These are phyloP conservation scores for Alsophila aescularia DNA, from an alignment of 2,888 invertebrate genomes.

Conservation along the genomic window DNA sequence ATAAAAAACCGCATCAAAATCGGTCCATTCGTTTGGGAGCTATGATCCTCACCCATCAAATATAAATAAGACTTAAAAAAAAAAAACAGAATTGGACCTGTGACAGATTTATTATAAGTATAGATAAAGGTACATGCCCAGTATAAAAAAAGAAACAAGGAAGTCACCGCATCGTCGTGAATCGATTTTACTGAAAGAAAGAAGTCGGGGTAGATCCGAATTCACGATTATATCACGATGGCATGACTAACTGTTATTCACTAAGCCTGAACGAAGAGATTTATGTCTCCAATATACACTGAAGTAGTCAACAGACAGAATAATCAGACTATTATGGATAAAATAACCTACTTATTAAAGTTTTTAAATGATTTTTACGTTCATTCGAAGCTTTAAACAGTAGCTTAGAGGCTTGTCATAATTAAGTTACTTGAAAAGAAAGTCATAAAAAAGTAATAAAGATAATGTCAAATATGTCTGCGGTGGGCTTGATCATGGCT, in stretches of 20 bases:
- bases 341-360: slow-evolving; percentile 8
- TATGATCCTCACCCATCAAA: too few species aligned
- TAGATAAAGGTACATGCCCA: too few species aligned
- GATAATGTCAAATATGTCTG: slow-evolving; percentile 19
- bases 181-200: slow-evolving; percentile 32
- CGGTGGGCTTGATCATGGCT: neutral
- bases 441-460: slow-evolving; percentile 1
- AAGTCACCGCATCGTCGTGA: neutral
- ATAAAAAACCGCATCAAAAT: too few species aligned
- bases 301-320: slow-evolving; percentile 4
- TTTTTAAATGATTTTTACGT: slow-evolving; percentile 19
- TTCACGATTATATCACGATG: slow-evolving; percentile 52
- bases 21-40: too few species aligned
- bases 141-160: neutral
- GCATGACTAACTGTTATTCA: slow-evolving; percentile 64
- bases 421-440: slow-evolving; percentile 7
- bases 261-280: slow-evolving; percentile 25
- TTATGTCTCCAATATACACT: slow-evolving; percentile 10
- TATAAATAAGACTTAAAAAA: too few species aligned
- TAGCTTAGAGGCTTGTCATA: neutral
- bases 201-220: slow-evolving; percentile 52
- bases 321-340: slow-evolving; percentile 4
- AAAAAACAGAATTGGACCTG: too few species aligned
- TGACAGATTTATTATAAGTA: too few species aligned
- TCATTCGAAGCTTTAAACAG: neutral